These are phyloP conservation scores for Palythoa grandis DNA, from an alignment of 92 coral and sea anemone genomes.

Conservation along the genomic window DNA sequence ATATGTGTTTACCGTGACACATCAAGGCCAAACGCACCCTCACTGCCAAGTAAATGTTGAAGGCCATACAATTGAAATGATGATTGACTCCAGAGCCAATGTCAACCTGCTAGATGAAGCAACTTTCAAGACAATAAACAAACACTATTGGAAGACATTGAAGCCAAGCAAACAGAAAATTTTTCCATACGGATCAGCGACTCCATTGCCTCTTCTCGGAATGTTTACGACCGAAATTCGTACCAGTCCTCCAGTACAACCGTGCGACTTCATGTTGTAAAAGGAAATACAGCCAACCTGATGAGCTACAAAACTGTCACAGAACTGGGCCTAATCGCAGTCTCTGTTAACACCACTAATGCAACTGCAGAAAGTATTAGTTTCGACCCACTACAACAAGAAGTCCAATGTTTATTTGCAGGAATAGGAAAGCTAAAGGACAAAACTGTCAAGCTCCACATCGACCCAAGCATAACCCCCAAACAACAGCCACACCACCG, in stretches of 20 bases:
- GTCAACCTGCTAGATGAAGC: slow-evolving; percentile 60
- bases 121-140: slow-evolving; percentile 41
- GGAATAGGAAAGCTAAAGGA: slow-evolving; percentile 67
- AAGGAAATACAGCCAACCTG: not conserved
- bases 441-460: slow-evolving; percentile 64
- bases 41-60: slow-evolving; percentile 22
- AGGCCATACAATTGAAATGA: slow-evolving; percentile 47
- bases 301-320: slow-evolving; percentile 58
- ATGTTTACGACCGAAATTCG: slow-evolving; percentile 40
- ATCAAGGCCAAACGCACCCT: too few species aligned
- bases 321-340: slow-evolving; percentile 46
- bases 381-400: slow-evolving; percentile 24
- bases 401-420: slow-evolving; percentile 56
- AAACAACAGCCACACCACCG: slow-evolving; percentile 67
- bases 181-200: slow-evolving; percentile 53
- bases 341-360: slow-evolving; percentile 43
- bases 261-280: not conserved
- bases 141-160: slow-evolving; percentile 18
- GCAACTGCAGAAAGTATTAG: slow-evolving; percentile 9
- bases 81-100: slow-evolving; percentile 61
- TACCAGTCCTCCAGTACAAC: slow-evolving; percentile 49
- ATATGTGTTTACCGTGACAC: too few species aligned
- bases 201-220: slow-evolving; percentile 70
- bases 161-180: slow-evolving; percentile 44
- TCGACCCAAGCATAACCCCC: slow-evolving; percentile 51